Base-by-base conservation (phyloP, 1,140 invertebrate species). In the Drosophila rufa region DNA sequence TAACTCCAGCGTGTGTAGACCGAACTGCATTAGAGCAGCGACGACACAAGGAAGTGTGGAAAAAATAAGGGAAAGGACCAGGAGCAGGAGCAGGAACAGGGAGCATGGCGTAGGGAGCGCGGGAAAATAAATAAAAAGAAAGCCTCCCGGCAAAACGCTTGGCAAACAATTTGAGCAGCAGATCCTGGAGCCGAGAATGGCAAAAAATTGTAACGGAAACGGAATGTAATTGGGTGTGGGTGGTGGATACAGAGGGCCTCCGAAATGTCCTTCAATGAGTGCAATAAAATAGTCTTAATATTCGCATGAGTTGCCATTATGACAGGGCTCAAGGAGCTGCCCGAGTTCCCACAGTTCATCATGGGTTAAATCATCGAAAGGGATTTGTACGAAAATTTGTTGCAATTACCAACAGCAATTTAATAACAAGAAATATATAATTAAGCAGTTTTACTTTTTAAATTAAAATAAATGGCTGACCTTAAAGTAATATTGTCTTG, bases 1-100 rank as follows among this genome's bases (percentile, higher is more conserved):
- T 83, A 89, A 89, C 84, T 78, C 65, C 79, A 64, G 83, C 83
- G 73, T 79, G 74, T 78, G 80, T 78, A 48, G 47, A 64, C n/a
- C 38, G 73, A 77, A 77, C 73, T 77, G 75, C 75, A 77, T 77
- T 77, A 69, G 70, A 58, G 74, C 17, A 55, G 12, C 17, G 33
- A 22, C 61, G 48, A 38, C 48, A 58, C 60, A 50, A 38, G 61
- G 70, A 45, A 46, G 60, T 61, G 19, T 57, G 17, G 30, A 47
- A 53, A 48, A 75, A 57, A 48, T 40, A 56, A n/a, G 14, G 50
- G 30, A 33, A 40, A n/a, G 45, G 45, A 22, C 9, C 0, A 22
- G 30, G 17, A 42, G 46, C n/a, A 27, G 15, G 22, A 22, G 14
- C 57, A 46, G 17, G 48, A 17, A 2, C 2, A 19, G 40, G 12